Conservation (phyloP, 23 tunicate species). For the Trididemnum clinides region DNA sequence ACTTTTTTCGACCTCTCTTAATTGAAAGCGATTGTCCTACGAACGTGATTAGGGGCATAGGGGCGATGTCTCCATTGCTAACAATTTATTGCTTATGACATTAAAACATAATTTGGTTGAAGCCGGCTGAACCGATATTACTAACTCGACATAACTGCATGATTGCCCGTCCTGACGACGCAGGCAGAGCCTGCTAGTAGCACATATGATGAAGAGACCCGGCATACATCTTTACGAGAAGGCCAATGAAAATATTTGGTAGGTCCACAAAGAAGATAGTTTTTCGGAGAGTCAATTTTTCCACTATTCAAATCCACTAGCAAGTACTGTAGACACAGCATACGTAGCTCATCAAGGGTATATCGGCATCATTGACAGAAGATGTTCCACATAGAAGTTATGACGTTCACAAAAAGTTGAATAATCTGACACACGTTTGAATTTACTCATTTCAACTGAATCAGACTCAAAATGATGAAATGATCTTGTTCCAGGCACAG, state of each 20-base stretch:
- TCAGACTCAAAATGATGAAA: slow-evolving; percentile 37
- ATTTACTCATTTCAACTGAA: slow-evolving; percentile 3
- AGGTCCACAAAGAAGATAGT: slow-evolving; percentile 33
- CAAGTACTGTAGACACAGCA: slow-evolving; percentile 11
- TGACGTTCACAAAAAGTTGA: too few relatives aligned
- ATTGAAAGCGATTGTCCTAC: too few relatives aligned
- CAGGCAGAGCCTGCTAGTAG: too few relatives aligned
- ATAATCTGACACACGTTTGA: slow-evolving; percentile 36
- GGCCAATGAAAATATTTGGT: slow-evolving; percentile 32
- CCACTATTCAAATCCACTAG: slow-evolving; percentile 30
- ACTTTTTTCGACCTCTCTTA: too few relatives aligned
- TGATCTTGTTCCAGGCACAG: slow-evolving; percentile 19
- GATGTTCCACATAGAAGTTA: neutral
- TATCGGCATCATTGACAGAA: neutral
- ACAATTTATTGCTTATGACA: too few relatives aligned
- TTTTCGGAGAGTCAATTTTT: neutral
- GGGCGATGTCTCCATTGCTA: too few relatives aligned
- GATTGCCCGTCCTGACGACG: too few relatives aligned
- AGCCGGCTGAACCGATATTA: too few relatives aligned
- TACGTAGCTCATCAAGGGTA: slow-evolving; percentile 19
- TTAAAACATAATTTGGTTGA: too few relatives aligned
- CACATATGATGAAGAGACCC: slow-evolving; percentile 12
- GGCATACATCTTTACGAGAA: slow-evolving; percentile 21
- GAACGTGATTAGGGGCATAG: too few relatives aligned
- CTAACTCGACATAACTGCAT: too few relatives aligned